Evolutionary conservation across 2,113 vertebrate genomes (phyloP).

Genomic region (Brachyhypopomus occidentalis): DNA sequence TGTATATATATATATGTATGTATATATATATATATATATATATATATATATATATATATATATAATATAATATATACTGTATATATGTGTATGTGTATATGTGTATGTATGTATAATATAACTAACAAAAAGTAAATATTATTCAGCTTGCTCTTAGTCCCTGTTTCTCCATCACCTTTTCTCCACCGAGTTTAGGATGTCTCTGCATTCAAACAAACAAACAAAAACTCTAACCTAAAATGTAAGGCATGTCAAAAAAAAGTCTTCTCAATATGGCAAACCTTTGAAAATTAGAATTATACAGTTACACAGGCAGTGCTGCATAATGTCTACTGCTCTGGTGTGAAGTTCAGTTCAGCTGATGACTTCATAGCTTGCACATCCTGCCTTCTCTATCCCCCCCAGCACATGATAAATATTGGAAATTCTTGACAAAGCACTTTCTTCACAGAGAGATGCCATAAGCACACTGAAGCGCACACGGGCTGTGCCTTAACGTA

Average conservation of each 20-base stretch:
- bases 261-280: neutral
- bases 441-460: constrained; percentile 63
- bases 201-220: neutral
- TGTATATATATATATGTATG: neutral
- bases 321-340: neutral
- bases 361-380: constrained; percentile 36
- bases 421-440: constrained; percentile 69
- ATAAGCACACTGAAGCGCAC: constrained; percentile 68
- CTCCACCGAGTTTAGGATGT: neutral
- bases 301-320: neutral
- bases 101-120: neutral
- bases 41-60: no score
- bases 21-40: constrained; percentile 1
- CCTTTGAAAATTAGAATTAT: constrained; percentile 2
- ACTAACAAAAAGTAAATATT: neutral
- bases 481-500: constrained; percentile 70
- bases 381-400: constrained; percentile 52
- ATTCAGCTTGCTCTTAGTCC: neutral
- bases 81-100: no score
- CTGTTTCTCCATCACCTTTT: neutral
- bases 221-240: no score
- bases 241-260: no score
- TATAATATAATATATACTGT: no score
- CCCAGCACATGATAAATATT: constrained; percentile 53
- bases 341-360: constrained; percentile 8